These are phyloP conservation scores for Lochmaea crataegi DNA, from an alignment of 2,888 invertebrate genomes.

Conservation along the genomic window DNA sequence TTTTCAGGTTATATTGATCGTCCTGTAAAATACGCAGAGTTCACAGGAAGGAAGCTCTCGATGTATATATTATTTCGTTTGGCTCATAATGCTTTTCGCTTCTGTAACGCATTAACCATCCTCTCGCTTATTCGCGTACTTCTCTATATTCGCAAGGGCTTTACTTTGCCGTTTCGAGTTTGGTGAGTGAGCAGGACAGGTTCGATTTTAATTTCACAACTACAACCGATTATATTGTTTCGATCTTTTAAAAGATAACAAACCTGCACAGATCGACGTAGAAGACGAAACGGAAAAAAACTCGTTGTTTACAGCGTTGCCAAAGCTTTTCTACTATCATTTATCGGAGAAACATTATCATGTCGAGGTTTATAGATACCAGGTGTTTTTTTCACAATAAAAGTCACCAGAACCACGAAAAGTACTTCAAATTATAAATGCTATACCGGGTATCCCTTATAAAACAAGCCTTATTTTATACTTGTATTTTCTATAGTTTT, in stretches of 20 bases:
- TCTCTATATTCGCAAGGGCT: constrained; percentile 42
- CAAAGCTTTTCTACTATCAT: constrained; percentile 2
- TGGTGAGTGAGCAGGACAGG: constrained; percentile 48
- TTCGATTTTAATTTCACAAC: constrained; percentile 55
- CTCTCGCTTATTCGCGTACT: constrained; percentile 7
- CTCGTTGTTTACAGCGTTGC: constrained; percentile 19
- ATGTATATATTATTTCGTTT: constrained; percentile 58
- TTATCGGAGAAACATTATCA: neutral
- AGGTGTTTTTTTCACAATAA: too few relatives aligned
- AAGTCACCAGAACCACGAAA: too few relatives aligned
- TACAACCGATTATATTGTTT: constrained; percentile 33
- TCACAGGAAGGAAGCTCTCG: constrained; percentile 57
- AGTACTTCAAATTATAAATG: too few relatives aligned
- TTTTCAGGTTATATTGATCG: neutral
- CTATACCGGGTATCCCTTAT: too few relatives aligned
- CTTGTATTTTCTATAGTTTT: too few relatives aligned
- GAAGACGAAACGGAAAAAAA: constrained; percentile 10
- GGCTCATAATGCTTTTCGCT: constrained; percentile 26
- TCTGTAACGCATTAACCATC: constrained; percentile 16
- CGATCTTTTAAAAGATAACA: constrained; percentile 32
- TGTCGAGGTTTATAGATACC: neutral
- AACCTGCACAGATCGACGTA: constrained; percentile 22
- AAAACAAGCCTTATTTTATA: too few relatives aligned
- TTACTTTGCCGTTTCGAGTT: constrained; percentile 48
- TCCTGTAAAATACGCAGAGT: constrained; percentile 1